Percentiles rank a stretch among this genome's conserved stretches.
phyloP scores from a whole-genome alignment of 2,113 vertebrate species.

The Thunnus maccoyii region DNA sequence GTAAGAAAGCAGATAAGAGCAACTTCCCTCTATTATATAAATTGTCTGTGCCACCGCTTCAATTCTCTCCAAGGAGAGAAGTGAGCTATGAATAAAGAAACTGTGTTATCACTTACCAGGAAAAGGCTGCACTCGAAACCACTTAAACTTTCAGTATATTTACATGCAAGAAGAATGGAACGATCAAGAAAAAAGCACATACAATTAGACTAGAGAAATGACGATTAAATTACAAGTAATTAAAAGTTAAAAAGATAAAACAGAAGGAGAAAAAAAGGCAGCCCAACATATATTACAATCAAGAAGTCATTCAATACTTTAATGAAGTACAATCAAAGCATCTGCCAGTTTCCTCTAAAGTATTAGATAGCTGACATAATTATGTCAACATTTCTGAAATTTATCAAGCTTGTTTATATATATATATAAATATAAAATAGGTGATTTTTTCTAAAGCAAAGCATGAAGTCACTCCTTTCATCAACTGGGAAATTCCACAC shows the following conservation, averaged over 20 bases:
- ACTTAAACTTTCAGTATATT: background rate
- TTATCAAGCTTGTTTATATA: too few relatives aligned
- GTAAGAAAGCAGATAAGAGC: constrained; percentile 38
- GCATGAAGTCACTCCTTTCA: too few relatives aligned
- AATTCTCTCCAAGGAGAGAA: background rate
- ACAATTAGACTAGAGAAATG: background rate
- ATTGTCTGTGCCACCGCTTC: constrained; percentile 7
- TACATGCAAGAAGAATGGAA: constrained; percentile 4
- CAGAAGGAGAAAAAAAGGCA: background rate
- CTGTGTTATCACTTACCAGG: background rate
- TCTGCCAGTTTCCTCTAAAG: too few relatives aligned
- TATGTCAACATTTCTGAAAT: too few relatives aligned
- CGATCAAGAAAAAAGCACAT: background rate
- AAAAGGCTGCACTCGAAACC: constrained; percentile 7
- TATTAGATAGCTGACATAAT: too few relatives aligned
- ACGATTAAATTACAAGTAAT: constrained; percentile 3
- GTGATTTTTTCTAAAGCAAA: too few relatives aligned
- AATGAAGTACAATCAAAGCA: too few relatives aligned
- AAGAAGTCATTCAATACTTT: too few relatives aligned
- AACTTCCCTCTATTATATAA: constrained; percentile 32
- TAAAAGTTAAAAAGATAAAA: background rate
- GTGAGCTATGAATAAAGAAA: constrained; percentile 5
- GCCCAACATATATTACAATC: too few relatives aligned
- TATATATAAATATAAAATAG: too few relatives aligned
- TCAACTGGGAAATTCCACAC: too few relatives aligned